A percentile compares a stretch with the other conserved stretches of the same genome.
phyloP scores from a whole-genome alignment of 1,140 invertebrate genomes.

The Pseudomyrmex dendroicus region DNA sequence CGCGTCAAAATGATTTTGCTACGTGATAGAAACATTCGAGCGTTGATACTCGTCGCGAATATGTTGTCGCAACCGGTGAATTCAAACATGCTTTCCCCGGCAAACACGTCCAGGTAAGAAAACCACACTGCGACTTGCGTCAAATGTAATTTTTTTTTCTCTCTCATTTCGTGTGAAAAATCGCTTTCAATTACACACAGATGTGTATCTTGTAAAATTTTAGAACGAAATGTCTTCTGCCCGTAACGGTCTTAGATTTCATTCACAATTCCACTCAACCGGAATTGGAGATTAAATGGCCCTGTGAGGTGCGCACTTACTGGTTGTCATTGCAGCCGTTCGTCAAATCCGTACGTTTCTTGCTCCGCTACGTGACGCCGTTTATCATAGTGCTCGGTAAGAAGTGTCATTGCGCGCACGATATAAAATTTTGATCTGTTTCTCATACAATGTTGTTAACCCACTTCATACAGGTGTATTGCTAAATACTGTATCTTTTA shows the following conservation, averaged over 20 bases:
- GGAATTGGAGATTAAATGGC: constrained; percentile 76
- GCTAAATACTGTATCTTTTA: constrained; percentile 75
- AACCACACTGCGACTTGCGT: neutral
- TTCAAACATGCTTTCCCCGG: constrained; percentile 3
- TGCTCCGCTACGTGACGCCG: constrained; percentile 77
- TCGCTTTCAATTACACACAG: neutral
- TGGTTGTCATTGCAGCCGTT: constrained; percentile 77
- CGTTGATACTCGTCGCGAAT: constrained; percentile 46
- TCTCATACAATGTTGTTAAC: constrained; percentile 42
- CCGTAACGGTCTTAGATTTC: constrained; percentile 74
- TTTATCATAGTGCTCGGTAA: constrained; percentile 79
- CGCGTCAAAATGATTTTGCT: constrained; percentile 53
- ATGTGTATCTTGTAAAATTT: neutral
- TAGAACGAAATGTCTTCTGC: constrained; percentile 61
- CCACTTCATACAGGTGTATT: constrained; percentile 71
- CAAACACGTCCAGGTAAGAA: constrained; percentile 53
- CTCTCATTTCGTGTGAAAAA: too few relatives aligned
- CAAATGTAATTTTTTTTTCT: neutral
- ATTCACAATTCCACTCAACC: constrained; percentile 71
- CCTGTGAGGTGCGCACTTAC: constrained; percentile 78
- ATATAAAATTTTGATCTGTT: constrained; percentile 1
- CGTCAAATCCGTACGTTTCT: constrained; percentile 72
- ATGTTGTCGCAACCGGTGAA: constrained; percentile 46
- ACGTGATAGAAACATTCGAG: constrained; percentile 17
- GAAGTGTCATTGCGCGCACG: constrained; percentile 5